Percentiles rank a stretch among this genome's conserved stretches.
phyloP scores from a whole-genome alignment of 2,797 vertebrate genomes.

The Eidolon dupreanum region DNA sequence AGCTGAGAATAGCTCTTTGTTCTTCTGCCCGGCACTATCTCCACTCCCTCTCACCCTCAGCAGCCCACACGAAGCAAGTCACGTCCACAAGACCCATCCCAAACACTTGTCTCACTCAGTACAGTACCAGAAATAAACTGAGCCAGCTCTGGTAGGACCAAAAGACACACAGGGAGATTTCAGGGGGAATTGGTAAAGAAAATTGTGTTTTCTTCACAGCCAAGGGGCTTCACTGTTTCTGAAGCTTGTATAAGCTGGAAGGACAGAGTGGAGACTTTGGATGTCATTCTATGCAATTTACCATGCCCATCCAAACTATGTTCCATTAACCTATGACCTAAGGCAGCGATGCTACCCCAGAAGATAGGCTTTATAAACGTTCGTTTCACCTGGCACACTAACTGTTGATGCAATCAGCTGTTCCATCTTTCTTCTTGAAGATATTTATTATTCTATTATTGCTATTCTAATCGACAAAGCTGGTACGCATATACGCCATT shows the following conservation, averaged over 20 bases:
- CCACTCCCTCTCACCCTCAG: background rate
- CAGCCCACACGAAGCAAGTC: fast-evolving
- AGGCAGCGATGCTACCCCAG: fast-evolving
- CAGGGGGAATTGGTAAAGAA: background rate
- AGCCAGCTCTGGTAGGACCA: background rate
- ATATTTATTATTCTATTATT: background rate
- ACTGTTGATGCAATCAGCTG: background rate
- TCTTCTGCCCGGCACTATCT: fast-evolving
- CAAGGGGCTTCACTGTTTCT: background rate
- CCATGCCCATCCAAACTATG: background rate
- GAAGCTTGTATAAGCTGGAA: background rate
- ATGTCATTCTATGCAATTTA: background rate
- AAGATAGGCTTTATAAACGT: background rate
- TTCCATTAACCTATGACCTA: background rate
- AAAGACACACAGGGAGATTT: background rate
- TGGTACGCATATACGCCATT: fast-evolving
- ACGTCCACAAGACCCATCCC: fast-evolving
- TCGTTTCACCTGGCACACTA: background rate
- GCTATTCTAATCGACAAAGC: background rate
- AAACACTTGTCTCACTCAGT: fast-evolving
- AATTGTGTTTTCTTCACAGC: background rate
- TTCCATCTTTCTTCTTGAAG: background rate
- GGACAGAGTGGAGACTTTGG: background rate
- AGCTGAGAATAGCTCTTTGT: too few species aligned
- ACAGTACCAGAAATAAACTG: fast-evolving